Evolutionary conservation across 2,888 invertebrate genomes (phyloP), one percentile per base, ranked within the genome.

Genomic region (Drosophila kanekoi): DNA sequence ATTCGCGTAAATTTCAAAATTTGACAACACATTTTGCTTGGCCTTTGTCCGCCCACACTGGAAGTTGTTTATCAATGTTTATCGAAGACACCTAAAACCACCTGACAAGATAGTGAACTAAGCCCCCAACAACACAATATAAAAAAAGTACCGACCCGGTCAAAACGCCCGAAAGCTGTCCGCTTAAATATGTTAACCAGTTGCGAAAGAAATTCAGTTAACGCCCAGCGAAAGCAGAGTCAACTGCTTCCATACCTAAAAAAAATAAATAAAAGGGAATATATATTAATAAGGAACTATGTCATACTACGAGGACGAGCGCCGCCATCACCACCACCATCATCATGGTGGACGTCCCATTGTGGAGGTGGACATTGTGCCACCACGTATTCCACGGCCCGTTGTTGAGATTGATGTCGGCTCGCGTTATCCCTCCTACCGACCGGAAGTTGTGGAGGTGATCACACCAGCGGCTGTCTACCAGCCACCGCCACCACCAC

Each of bases 321-420:
- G 74, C 40, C 89, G 53, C 48, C 86, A 78, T 28, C 80, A 79
- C 37, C 88, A 82, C 10, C 84, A 87, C 18, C 86, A 89, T 18
- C 76, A 86, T 23, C 65, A 77, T 48, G 48, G 47, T 8, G 87
- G 82, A 32, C 81, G 89, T 20, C 90, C 90, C 53, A 83, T 89
- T 57, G 81, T 91, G 44, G 90, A 90, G 68, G 89, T 90, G 49
- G 91, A 90, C 57, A 79, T 90, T 67, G 72, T 76, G 16, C 87
- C 89, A 6, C 86, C 89, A 1, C 80, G 87, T 45, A 48, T 85
- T 4, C 85, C 88, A 0, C 81, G 89, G 1, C 86, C 86, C 9
- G 43, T 80, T 5, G 75, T 86, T 0, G 86, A 86, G 49, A 78
- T 87, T 40, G 89, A 75, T 11, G 57, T 89, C 8, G 87, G 87